These are phyloP conservation scores for Caranx melampygus DNA, from an alignment of 2,113 vertebrate species.

Conservation along the genomic window DNA sequence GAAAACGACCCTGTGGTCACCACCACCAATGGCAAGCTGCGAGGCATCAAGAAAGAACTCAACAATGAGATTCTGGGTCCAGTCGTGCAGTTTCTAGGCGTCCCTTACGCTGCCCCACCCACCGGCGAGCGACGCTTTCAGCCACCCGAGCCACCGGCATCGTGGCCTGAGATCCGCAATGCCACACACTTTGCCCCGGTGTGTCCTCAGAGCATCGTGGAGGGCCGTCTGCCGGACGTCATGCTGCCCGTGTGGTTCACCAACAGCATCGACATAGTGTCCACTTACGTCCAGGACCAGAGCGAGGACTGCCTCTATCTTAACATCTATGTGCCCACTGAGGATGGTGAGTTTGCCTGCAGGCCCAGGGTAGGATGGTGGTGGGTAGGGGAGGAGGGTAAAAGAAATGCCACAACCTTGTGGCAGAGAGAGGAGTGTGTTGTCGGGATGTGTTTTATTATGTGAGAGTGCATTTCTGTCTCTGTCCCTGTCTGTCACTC, in stretches of 20 bases:
- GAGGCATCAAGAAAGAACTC: constrained; percentile 97
- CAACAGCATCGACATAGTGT: constrained; percentile 97
- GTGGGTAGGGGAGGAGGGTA: constrained; percentile 46
- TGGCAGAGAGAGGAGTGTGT: constrained; percentile 24
- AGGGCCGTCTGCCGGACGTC: constrained; percentile 96
- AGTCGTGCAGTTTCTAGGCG: constrained; percentile 96
- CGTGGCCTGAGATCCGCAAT: constrained; percentile 94
- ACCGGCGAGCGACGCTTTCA: constrained; percentile 95
- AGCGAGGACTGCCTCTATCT: constrained; percentile 99
- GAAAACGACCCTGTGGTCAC: constrained; percentile 94
- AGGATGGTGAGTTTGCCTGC: constrained; percentile 97
- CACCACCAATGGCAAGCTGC: constrained; percentile 91
- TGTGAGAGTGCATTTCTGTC: constrained; percentile 53
- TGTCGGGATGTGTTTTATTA: constrained; percentile 55
- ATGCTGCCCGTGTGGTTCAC: constrained; percentile 99
- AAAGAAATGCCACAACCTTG: constrained; percentile 23
- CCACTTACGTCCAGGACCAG: constrained; percentile 97
- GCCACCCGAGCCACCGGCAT: constrained; percentile 91
- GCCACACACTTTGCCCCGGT: constrained; percentile 96
- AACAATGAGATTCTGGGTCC: constrained; percentile 99
- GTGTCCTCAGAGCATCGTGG: constrained; percentile 97
- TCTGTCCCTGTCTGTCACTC: constrained; percentile 40
- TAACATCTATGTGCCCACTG: constrained; percentile 99
- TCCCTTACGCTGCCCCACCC: constrained; percentile 96
- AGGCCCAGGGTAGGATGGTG: constrained; percentile 61